Evolutionary conservation across 1,140 invertebrate genomes (phyloP).

Genomic region (Hydropsyche tenuis): DNA sequence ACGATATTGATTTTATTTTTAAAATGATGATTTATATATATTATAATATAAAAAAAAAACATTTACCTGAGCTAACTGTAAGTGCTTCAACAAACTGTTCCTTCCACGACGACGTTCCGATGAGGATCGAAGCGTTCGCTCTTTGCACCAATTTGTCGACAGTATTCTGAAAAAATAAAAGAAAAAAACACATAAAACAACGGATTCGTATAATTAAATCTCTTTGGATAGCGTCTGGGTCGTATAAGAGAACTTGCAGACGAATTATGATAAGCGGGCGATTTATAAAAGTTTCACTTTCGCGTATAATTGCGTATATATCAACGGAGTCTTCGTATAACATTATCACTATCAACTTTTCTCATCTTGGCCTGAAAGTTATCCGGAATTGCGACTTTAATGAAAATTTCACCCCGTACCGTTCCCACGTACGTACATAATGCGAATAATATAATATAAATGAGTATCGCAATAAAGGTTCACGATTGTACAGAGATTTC

Average conservation of each 20-base stretch:
- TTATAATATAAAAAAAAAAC: background rate
- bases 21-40: background rate
- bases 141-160: slow-evolving; percentile 97
- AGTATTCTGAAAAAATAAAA: slow-evolving; percentile 76
- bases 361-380: slow-evolving; percentile 27
- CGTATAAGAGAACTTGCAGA: too few species aligned
- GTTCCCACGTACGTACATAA: too few species aligned
- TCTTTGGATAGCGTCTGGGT: background rate
- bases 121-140: slow-evolving; percentile 90
- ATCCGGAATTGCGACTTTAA: slow-evolving; percentile 21
- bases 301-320: background rate
- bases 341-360: slow-evolving; percentile 28
- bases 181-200: too few species aligned
- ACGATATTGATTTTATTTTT: background rate
- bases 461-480: too few species aligned
- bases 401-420: slow-evolving; percentile 16
- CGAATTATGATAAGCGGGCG: too few species aligned
- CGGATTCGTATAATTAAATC: background rate
- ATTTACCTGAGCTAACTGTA: slow-evolving; percentile 87
- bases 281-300: too few species aligned
- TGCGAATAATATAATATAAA: too few species aligned
- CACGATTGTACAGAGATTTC: too few species aligned
- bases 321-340: background rate
- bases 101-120: slow-evolving; percentile 97
- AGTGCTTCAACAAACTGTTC: slow-evolving; percentile 97